Base-by-base conservation (phyloP, 2,797 vertebrate genomes). In the Gastrophryne carolinensis region DNA sequence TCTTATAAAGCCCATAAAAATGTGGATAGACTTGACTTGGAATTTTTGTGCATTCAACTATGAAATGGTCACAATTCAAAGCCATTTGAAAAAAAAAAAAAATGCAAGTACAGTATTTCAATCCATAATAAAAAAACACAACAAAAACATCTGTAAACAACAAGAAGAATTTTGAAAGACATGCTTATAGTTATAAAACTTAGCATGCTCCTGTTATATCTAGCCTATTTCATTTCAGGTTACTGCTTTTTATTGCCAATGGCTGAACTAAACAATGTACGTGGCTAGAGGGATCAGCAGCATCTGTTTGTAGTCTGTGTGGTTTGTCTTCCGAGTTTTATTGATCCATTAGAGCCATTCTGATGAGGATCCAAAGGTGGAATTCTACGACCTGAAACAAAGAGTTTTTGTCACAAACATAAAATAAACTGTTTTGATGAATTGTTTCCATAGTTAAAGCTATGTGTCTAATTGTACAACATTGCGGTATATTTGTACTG, bases 291-390 rank as follows among this genome's bases (percentile, higher is more conserved):
- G 54, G 75, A 88, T 92, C 94, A 98, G 89, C 98, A 98, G 92
- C 98, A 98, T 76, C 92, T 90, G 82, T 90, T 93, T 82, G 85
- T 65, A 52, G 79, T 79, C 29, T 89, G 87, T 77, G 85, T 37
- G 2, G 89, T 83, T 83, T 88, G 92, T 80, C 91, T 91, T 72
- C 83, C 92, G 50, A 98, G 87, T 83, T 95, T 96, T 79, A 98
- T 94, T 52, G 93, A 92, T 53, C 95, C 95, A 17, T 89, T 94
- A 85, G 91, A 94, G 44, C 94, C 92, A 32, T 91, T 91, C 77
- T 98, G 95, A 12, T 93, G 89, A 74, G 94, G 94, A 82, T 95
- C 94, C 88, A 98, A 86, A 1, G 96, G 96, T 15, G 97, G 96
- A 74, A 98, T 98, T 84, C 95, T 95, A 82, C 90, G 94, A 88